These are phyloP conservation scores for Apamea epomidion DNA, from an alignment of 2,888 invertebrate species.

Conservation along the genomic window DNA sequence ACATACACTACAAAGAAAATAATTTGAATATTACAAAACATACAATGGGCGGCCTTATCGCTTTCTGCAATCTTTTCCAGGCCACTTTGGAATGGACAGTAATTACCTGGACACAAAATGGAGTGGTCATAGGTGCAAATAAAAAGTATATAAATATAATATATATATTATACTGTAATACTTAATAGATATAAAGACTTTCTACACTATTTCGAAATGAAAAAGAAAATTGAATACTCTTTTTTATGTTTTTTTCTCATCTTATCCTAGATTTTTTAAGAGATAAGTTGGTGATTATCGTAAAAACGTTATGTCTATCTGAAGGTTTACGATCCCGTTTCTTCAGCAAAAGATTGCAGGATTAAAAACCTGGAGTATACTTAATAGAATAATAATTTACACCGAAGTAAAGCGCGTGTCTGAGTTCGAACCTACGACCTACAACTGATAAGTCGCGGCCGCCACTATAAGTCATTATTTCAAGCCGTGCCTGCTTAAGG, in stretches of 20 bases:
- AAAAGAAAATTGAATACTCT: background rate
- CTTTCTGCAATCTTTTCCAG: background rate
- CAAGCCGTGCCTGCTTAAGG: background rate
- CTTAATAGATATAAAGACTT: too few species aligned
- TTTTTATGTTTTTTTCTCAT: constrained; percentile 3
- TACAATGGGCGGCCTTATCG: background rate
- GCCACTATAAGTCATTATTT: background rate
- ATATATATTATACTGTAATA: too few species aligned
- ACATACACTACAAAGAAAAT: too few species aligned
- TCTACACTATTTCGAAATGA: background rate
- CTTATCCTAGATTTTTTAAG: constrained; percentile 22
- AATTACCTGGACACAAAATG: background rate
- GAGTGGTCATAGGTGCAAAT: background rate
- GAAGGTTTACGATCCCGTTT: constrained; percentile 29
- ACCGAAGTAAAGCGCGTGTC: too few species aligned
- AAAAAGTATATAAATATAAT: too few species aligned
- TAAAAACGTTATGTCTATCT: constrained; percentile 36
- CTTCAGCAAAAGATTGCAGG: constrained; percentile 13
- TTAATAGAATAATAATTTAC: background rate
- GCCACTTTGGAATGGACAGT: background rate
- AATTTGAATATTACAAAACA: background rate
- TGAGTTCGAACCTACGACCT: too few species aligned
- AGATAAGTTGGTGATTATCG: constrained; percentile 19
- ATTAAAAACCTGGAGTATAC: constrained; percentile 21
- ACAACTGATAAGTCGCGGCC: too few species aligned